These are phyloP conservation scores for Herpetotheres cachinnans DNA, from an alignment of 2,113 vertebrate genomes.

Conservation along the genomic window DNA sequence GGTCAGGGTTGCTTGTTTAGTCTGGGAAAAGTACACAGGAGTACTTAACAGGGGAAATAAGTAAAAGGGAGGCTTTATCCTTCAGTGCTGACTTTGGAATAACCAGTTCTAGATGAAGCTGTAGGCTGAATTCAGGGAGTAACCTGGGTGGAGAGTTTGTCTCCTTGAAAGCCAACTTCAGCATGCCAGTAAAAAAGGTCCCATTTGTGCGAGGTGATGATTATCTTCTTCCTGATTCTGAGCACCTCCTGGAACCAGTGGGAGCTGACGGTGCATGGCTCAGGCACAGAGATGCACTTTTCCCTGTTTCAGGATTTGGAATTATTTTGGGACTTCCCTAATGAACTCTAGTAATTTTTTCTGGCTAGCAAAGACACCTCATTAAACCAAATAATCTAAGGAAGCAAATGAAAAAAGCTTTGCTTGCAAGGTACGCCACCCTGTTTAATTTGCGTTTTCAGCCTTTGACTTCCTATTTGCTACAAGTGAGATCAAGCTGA, in stretches of 20 bases:
- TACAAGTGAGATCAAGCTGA: not conserved
- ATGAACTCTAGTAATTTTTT: not conserved
- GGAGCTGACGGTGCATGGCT: not conserved
- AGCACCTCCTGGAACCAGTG: not conserved
- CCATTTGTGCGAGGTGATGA: not conserved
- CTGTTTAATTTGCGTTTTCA: not conserved
- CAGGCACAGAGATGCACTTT: not conserved
- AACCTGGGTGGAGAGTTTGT: slow-evolving; percentile 30
- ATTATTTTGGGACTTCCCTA: not conserved
- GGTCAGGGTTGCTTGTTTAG: slow-evolving; percentile 57
- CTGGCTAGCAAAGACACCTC: not conserved
- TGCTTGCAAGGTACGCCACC: not conserved
- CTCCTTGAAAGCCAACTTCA: slow-evolving; percentile 51
- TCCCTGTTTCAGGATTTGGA: not conserved
- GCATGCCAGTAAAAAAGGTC: slow-evolving; percentile 35
- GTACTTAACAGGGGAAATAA: slow-evolving; percentile 35
- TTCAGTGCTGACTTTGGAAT: slow-evolving; percentile 43
- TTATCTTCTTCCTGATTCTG: slow-evolving; percentile 27
- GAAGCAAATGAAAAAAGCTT: not conserved
- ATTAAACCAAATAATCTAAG: not conserved
- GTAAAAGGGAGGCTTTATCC: slow-evolving; percentile 36
- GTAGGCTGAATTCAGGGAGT: slow-evolving; percentile 32
- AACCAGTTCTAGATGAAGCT: slow-evolving; percentile 49
- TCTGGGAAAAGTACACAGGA: slow-evolving; percentile 52
- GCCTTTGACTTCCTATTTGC: not conserved